Base-by-base conservation (phyloP, 2,113 vertebrate species). In the Cyprinodon brontotheroides region DNA sequence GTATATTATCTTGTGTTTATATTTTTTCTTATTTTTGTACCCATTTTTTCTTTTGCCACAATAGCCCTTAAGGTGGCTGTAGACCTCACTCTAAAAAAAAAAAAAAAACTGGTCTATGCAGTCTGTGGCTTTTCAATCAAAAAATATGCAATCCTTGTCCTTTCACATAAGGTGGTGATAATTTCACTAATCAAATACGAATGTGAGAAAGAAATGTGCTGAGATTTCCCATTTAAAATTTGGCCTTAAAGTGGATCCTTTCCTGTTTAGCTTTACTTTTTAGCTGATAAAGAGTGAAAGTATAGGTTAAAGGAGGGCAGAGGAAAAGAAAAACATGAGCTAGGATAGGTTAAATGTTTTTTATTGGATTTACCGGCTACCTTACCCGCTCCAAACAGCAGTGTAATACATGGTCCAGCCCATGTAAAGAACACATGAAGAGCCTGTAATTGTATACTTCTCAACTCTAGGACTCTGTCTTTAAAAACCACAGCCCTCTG, bases 391-490 rank as follows among this genome's bases (percentile, higher is more conserved):
- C 61, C 47, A 63, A 73, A 59, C 29, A 37, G 40, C 61, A 61
- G 66, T 11, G 72, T 65, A 37, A 65, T 61, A 50, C 13, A 15
- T 15, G 20, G 6, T n/a, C 17, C 17, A 57, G 50, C 15, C 2
- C 50, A 57, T 57, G 50, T 57, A 57, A 57, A 15, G 74, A 2
- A 29, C 17, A 60, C 43, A 43, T 38, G n/a, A 67, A 61, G 4
- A 12, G 62, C 61, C 68, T 50, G 71, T 20, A 63, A 10, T 3
- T 64, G 11, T 53, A 65, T 76, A 79, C 41, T 37, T 39, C 48
- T 22, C 66, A 79, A 82, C 84, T 82, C 82, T 36, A 2, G 74
- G 66, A 47, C 41, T 68, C 57, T 80, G 65, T 61, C 14, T 53
- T 69, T 77, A 20, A 69, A 76, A 70, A 68, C 43, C 15, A 64